Percentiles rank a stretch among this genome's conserved stretches.
phyloP scores from a whole-genome alignment of 2,113 vertebrate species.

The Pholis gunnellus region DNA sequence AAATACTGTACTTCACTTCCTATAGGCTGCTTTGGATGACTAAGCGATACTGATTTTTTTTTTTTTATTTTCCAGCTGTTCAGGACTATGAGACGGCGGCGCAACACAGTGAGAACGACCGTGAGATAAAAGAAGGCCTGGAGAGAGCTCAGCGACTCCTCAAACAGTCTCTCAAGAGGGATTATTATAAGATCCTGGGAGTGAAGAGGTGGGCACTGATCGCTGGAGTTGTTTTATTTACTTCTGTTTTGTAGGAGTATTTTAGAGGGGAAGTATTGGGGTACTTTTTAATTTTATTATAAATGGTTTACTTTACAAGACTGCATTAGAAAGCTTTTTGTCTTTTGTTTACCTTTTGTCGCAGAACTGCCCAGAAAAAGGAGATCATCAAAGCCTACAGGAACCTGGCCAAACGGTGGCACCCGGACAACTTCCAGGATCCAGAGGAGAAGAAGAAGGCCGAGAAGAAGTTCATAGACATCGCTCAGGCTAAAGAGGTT shows the following conservation, averaged over 20 bases:
- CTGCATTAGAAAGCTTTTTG: background rate
- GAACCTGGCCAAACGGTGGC: conserved; percentile 97
- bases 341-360: conserved; percentile 1
- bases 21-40: conserved; percentile 10
- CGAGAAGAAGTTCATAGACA: conserved; percentile 98
- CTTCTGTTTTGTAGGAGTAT: background rate
- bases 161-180: conserved; percentile 96
- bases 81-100: conserved; percentile 93
- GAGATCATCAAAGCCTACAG: conserved; percentile 98
- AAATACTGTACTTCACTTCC: background rate
- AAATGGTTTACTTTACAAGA: conserved; percentile 5
- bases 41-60: conserved; percentile 8
- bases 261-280: background rate
- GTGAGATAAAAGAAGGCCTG: conserved; percentile 93
- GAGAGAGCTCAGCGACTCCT: conserved; percentile 94
- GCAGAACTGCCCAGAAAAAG: conserved; percentile 95
- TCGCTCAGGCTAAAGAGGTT: conserved; percentile 98
- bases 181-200: conserved; percentile 99
- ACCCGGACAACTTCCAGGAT: conserved; percentile 97
- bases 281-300: background rate
- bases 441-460: conserved; percentile 96
- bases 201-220: conserved; percentile 91
- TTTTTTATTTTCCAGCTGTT: conserved; percentile 85
- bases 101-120: conserved; percentile 92
- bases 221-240: background rate